A percentile compares a stretch with the other conserved stretches of the same genome.
phyloP scores from a whole-genome alignment of 2,888 invertebrate species.

The Gnatocerus cornutus region DNA sequence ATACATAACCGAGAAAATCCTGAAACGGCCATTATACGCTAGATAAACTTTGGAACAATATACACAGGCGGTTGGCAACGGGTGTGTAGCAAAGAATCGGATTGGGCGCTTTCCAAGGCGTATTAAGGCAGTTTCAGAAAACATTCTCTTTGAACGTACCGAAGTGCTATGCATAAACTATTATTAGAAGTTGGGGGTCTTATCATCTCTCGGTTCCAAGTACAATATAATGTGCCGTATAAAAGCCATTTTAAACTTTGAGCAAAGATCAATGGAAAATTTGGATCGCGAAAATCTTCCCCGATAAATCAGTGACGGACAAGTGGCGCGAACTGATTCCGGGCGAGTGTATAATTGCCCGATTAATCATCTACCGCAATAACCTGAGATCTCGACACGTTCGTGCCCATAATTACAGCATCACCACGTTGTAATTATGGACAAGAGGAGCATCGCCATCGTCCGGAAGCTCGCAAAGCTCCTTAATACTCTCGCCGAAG shows the following conservation, averaged over 20 bases:
- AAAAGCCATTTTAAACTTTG: slow-evolving; percentile 63
- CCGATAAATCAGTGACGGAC: slow-evolving; percentile 54
- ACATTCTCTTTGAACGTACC: slow-evolving; percentile 51
- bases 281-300: slow-evolving; percentile 60
- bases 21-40: slow-evolving; percentile 48
- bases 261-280: slow-evolving; percentile 61
- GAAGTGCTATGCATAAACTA: slow-evolving; percentile 56
- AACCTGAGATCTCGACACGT: slow-evolving; percentile 59
- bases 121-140: slow-evolving; percentile 49
- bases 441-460: slow-evolving; percentile 38
- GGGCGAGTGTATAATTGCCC: slow-evolving; percentile 57
- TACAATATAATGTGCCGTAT: slow-evolving; percentile 54
- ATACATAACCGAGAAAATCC: slow-evolving; percentile 44
- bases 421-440: slow-evolving; percentile 59
- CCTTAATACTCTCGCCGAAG: slow-evolving; percentile 59
- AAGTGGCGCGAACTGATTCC: slow-evolving; percentile 28
- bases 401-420: slow-evolving; percentile 58
- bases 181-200: slow-evolving; percentile 59
- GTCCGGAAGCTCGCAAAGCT: slow-evolving; percentile 52
- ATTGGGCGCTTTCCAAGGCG: slow-evolving; percentile 49
- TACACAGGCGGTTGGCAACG: slow-evolving; percentile 38
- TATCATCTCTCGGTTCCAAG: slow-evolving; percentile 54
- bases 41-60: slow-evolving; percentile 50
- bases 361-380: slow-evolving; percentile 60
- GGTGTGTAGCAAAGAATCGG: slow-evolving; percentile 45